Evolutionary conservation across 1,140 invertebrate species (phyloP).

Genomic region (Leptonema lineaticorne): DNA sequence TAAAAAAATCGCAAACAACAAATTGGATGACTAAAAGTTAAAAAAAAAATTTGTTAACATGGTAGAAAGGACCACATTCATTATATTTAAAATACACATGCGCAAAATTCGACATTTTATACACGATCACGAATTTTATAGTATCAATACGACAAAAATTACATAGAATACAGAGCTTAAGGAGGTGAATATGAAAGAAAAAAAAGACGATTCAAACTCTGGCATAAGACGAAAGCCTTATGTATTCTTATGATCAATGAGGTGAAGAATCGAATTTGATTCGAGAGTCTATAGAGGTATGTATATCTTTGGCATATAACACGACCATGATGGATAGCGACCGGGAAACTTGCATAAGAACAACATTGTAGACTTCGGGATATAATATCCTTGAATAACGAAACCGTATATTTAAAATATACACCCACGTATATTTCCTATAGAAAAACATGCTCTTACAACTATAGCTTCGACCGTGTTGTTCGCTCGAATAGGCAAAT

Average conservation of each 20-base stretch:
- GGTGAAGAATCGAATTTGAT: slow-evolving; percentile 12
- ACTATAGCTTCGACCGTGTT: not conserved
- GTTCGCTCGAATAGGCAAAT: not conserved
- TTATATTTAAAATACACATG: not conserved
- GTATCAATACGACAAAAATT: slow-evolving; percentile 16
- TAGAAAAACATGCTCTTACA: not conserved
- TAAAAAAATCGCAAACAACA: too few species aligned
- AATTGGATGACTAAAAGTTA: not conserved
- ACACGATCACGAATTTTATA: not conserved
- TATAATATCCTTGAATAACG: too few species aligned
- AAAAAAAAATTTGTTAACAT: not conserved
- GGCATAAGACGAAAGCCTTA: not conserved
- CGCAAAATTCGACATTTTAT: not conserved
- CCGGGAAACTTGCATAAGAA: slow-evolving; percentile 1
- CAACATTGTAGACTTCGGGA: not conserved
- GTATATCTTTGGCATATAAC: slow-evolving; percentile 1
- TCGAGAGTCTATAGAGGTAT: not conserved
- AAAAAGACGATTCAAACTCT: not conserved
- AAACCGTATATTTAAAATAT: too few species aligned
- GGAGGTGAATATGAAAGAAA: not conserved
- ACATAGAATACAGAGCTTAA: not conserved
- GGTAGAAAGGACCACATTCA: not conserved
- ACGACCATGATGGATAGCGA: slow-evolving; percentile 30
- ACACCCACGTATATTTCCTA: not conserved
- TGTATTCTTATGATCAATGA: slow-evolving; percentile 22